Conservation (phyloP, 2,888 invertebrate genomes). For the Carpatolechia fugitivella region DNA sequence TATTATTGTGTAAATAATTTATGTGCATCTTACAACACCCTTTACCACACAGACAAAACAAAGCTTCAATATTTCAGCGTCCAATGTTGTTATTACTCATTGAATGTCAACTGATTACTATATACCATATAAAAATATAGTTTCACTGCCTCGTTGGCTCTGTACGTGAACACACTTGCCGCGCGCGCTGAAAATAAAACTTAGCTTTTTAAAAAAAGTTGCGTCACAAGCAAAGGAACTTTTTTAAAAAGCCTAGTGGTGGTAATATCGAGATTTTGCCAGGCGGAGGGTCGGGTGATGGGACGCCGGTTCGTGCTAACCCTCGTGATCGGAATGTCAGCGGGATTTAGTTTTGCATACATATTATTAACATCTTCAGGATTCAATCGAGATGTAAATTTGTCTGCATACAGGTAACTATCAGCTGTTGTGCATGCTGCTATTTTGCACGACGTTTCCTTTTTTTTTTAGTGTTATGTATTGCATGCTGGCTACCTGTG, state of each 20-base stretch:
- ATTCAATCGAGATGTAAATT: slow-evolving; percentile 66
- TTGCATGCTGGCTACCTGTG: background rate
- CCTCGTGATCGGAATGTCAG: slow-evolving; percentile 84
- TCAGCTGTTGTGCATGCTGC: slow-evolving; percentile 39
- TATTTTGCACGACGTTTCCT: slow-evolving; percentile 25
- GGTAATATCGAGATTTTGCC: slow-evolving; percentile 35
- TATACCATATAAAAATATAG: slow-evolving; percentile 1
- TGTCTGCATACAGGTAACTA: slow-evolving; percentile 73
- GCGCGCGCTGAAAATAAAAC: slow-evolving; percentile 6
- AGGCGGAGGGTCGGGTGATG: slow-evolving; percentile 75
- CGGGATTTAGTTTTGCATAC: slow-evolving; percentile 89
- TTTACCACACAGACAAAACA: background rate
- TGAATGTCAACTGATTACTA: slow-evolving; percentile 10
- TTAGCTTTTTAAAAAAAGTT: slow-evolving; percentile 1
- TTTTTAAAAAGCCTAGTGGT: slow-evolving; percentile 4
- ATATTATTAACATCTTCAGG: slow-evolving; percentile 81
- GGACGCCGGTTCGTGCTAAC: slow-evolving; percentile 85
- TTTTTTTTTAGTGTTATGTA: slow-evolving; percentile 13
- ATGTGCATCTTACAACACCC: no score
- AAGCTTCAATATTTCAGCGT: background rate
- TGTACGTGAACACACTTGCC: slow-evolving; percentile 35
- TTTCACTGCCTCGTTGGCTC: slow-evolving; percentile 18
- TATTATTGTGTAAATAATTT: no score
- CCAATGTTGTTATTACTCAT: background rate
- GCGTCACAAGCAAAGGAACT: background rate